Conservation (phyloP, 2,113 vertebrate genomes). For the Neotoma lepida region DNA sequence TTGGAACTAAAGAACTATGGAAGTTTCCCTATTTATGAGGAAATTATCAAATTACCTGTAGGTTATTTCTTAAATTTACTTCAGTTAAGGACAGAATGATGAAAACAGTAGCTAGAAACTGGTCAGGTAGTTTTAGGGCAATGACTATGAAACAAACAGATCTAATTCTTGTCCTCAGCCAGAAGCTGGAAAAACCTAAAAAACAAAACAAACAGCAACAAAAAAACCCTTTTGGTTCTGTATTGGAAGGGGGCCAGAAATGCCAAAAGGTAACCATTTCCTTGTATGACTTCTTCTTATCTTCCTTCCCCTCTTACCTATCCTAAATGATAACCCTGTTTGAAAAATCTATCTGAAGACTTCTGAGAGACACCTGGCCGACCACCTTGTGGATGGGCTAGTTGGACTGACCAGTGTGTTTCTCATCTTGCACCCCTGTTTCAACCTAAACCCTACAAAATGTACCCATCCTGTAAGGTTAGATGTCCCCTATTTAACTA, state of each 20-base stretch:
- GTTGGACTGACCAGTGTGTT: no score
- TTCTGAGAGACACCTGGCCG: neutral
- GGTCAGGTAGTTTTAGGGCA: no score
- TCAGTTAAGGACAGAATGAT: neutral
- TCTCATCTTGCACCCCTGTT: fast-evolving
- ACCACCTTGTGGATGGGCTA: neutral
- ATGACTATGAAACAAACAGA: neutral
- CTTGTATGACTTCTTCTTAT: neutral
- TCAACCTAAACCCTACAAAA: neutral
- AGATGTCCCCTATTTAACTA: no score
- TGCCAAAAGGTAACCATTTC: no score
- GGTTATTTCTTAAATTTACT: neutral
- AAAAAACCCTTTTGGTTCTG: neutral
- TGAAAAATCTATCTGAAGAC: neutral
- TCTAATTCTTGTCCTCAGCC: no score
- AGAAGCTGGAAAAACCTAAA: neutral
- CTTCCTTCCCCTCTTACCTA: neutral
- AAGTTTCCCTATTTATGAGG: neutral
- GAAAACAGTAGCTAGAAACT: neutral
- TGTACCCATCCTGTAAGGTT: fast-evolving
- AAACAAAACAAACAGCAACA: neutral
- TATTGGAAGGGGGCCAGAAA: neutral
- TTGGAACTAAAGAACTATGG: neutral
- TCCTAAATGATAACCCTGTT: no score
- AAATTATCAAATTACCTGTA: neutral